phyloP scores from a whole-genome alignment of 1,140 invertebrate species.

The Oncopodura yosiiana region DNA sequence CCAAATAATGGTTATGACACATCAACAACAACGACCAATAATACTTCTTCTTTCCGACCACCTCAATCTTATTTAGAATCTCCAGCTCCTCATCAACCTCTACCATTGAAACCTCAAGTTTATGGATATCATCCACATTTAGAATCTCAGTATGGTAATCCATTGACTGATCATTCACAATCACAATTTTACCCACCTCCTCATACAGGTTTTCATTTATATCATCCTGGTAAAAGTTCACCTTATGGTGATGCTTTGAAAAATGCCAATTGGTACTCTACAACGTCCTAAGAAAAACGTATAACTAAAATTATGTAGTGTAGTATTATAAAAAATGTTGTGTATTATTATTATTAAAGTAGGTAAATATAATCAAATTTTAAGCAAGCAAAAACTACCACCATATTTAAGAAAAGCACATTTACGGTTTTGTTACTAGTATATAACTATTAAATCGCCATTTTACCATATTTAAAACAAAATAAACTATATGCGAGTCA shows the following conservation, averaged over 20 bases:
- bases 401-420: too few species aligned
- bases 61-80: conserved; percentile 34
- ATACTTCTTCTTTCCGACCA: conserved; percentile 30
- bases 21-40: not conserved
- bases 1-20: conserved; percentile 31
- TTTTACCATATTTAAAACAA: too few species aligned
- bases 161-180: conserved; percentile 60
- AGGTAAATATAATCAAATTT: too few species aligned
- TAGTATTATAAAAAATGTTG: too few species aligned
- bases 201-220: conserved; percentile 73
- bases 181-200: conserved; percentile 64
- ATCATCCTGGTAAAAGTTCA: conserved; percentile 59
- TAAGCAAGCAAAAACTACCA: too few species aligned
- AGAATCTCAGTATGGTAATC: conserved; percentile 40
- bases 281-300: conserved; percentile 64
- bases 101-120: conserved; percentile 81
- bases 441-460: too few species aligned
- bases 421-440: too few species aligned
- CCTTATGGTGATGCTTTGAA: conserved; percentile 45
- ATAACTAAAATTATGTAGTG: too few species aligned
- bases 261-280: conserved; percentile 62
- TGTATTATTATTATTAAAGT: too few species aligned
- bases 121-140: conserved; percentile 48
- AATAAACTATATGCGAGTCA: too few species aligned
- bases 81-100: conserved; percentile 55